Conservation (phyloP, 2,888 invertebrate species). For the Caenorhabditis sp. region DNA sequence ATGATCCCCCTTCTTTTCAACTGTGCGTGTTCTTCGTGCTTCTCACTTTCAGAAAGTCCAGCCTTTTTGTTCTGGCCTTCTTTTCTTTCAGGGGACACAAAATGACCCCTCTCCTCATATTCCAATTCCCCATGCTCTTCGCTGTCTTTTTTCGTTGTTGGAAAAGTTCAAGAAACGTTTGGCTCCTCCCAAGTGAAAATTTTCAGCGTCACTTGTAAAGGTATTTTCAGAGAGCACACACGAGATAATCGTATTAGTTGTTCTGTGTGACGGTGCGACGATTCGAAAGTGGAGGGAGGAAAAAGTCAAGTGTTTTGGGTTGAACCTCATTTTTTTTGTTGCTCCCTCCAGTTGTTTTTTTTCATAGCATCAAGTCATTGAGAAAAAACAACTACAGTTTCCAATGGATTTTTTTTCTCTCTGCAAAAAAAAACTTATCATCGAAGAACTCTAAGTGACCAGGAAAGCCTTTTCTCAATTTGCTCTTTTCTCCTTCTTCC, state of each 20-base stretch:
- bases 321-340: conserved; percentile 10
- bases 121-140: conserved; percentile 40
- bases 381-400: no score
- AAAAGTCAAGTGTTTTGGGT: conserved; percentile 47
- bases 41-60: neutral
- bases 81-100: neutral
- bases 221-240: conserved; percentile 11
- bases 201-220: conserved; percentile 10
- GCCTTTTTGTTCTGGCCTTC: neutral
- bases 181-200: conserved; percentile 1
- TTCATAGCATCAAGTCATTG: neutral
- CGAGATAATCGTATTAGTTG: conserved; percentile 31
- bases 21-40: neutral
- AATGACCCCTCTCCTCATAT: conserved; percentile 30
- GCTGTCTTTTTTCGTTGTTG: no score
- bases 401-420: no score
- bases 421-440: conserved; percentile 6
- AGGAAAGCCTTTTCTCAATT: neutral
- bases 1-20: neutral
- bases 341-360: conserved; percentile 18
- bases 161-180: conserved; percentile 38
- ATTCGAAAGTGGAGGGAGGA: neutral
- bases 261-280: neutral
- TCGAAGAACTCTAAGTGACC: neutral
- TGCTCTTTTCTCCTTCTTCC: conserved; percentile 1